Evolutionary conservation across 2,113 vertebrate species (phyloP).

Genomic region (Balaeniceps rex): DNA sequence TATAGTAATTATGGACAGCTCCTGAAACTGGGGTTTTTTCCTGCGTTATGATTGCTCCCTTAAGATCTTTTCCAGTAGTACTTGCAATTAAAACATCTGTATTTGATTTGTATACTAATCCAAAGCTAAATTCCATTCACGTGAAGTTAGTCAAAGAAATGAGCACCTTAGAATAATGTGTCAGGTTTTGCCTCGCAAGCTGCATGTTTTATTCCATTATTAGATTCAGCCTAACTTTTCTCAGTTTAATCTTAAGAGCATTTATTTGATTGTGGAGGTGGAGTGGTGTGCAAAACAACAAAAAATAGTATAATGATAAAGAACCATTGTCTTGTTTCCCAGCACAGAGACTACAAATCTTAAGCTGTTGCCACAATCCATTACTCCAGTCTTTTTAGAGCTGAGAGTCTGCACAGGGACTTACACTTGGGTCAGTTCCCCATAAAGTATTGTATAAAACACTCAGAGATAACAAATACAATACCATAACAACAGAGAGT

Average conservation of each 20-base stretch:
- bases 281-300: not conserved
- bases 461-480: not conserved
- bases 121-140: not conserved
- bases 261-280: not conserved
- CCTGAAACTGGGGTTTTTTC: not conserved
- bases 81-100: not conserved
- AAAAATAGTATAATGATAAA: not conserved
- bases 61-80: not conserved
- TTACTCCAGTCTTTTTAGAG: not conserved
- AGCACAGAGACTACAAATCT: not conserved
- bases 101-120: not conserved
- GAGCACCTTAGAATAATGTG: not conserved
- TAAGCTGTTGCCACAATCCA: not conserved
- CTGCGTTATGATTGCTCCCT: not conserved
- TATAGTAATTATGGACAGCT: not conserved
- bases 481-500: not conserved
- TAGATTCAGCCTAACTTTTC: not conserved
- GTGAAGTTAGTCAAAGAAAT: not conserved
- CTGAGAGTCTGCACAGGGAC: not conserved
- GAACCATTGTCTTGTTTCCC: not conserved
- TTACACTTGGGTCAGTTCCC: not conserved
- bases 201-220: not conserved
- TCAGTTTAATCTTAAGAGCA: not conserved
- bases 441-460: not conserved
- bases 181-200: not conserved